These are phyloP conservation scores for Sarcoramphus papa DNA, from an alignment of 2,797 vertebrate genomes.

Conservation along the genomic window DNA sequence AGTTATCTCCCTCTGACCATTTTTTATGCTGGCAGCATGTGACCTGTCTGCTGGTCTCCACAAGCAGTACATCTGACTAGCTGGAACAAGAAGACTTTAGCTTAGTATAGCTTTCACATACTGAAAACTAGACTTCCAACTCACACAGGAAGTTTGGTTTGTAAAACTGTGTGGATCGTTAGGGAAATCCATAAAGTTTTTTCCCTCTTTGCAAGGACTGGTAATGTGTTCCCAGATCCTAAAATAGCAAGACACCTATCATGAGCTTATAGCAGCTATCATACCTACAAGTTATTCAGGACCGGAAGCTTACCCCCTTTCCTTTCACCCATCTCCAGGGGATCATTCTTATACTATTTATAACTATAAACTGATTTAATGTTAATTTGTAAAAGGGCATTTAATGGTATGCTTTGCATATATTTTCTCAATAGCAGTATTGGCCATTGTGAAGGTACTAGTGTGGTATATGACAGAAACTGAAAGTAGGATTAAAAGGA, in stretches of 20 bases:
- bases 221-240: neutral
- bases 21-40: neutral
- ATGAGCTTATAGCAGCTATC: neutral
- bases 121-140: neutral
- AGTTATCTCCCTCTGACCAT: neutral
- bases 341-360: neutral
- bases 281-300: neutral
- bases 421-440: neutral
- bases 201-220: neutral
- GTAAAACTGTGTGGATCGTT: neutral
- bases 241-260: neutral
- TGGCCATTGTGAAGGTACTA: neutral
- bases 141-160: neutral
- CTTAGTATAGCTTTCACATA: neutral
- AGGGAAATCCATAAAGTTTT: neutral
- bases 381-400: neutral
- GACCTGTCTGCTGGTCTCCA: neutral
- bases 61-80: neutral
- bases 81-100: neutral
- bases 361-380: neutral
- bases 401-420: neutral
- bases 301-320: neutral
- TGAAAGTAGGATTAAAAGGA: neutral
- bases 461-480: neutral
- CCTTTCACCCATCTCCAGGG: neutral